Conservation (phyloP, 2,888 invertebrate species). For the Agriotes lineatus region DNA sequence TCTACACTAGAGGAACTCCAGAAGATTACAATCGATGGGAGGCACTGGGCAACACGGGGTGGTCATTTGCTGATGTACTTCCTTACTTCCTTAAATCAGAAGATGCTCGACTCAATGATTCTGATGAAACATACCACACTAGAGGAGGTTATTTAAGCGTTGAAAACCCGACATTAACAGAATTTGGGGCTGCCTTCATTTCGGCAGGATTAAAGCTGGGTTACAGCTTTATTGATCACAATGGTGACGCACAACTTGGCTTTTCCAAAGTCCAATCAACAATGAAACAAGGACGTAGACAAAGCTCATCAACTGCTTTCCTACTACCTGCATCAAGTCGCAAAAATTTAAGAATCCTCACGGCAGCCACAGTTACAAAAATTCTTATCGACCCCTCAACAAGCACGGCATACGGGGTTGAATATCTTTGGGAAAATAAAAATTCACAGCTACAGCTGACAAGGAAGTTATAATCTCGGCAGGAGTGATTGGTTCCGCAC, state of each 20-base stretch:
- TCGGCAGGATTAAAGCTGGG: constrained; percentile 13
- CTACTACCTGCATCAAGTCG: constrained; percentile 73
- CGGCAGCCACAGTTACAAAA: constrained; percentile 74
- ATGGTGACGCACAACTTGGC: constrained; percentile 10
- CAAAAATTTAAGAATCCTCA: constrained; percentile 76
- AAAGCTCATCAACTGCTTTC: constrained; percentile 77
- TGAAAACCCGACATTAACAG: constrained; percentile 60
- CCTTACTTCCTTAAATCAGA: constrained; percentile 64
- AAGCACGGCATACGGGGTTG: constrained; percentile 74
- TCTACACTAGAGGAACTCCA: constrained; percentile 72
- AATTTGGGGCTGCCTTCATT: constrained; percentile 71
- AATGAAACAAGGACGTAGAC: constrained; percentile 63
- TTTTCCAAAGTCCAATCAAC: constrained; percentile 15
- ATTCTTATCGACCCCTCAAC: constrained; percentile 72
- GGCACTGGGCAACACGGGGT: constrained; percentile 64
- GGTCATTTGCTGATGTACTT: constrained; percentile 67
- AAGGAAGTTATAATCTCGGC: constrained; percentile 81
- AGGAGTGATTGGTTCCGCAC: constrained; percentile 85
- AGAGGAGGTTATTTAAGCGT: constrained; percentile 64
- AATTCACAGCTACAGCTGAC: constrained; percentile 68
- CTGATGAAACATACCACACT: constrained; percentile 61
- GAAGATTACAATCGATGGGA: constrained; percentile 77
- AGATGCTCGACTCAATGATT: constrained; percentile 59
- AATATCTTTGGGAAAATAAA: constrained; percentile 73
- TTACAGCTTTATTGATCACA: constrained; percentile 15